phyloP scores from a whole-genome alignment of 1,140 invertebrate species.

The Drosophila murphyi region DNA sequence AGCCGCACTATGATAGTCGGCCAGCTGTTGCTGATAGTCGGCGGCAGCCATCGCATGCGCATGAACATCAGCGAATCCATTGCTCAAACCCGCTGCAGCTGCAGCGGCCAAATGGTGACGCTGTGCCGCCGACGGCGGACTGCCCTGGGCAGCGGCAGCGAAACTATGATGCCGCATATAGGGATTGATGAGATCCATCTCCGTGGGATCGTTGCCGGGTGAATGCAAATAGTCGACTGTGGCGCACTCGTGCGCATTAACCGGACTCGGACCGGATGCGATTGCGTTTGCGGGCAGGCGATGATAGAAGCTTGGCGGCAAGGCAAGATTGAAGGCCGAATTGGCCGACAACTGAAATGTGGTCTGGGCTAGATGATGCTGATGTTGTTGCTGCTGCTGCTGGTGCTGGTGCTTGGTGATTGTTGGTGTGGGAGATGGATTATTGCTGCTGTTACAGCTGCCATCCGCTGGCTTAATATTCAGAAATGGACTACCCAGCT shows the following conservation, averaged over 20 bases:
- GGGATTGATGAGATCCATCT: conserved; percentile 83
- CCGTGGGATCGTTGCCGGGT: conserved; percentile 41
- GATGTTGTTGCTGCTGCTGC: conserved; percentile 54
- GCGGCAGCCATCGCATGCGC: conserved; percentile 73
- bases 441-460: conserved; percentile 58
- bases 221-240: conserved; percentile 40
- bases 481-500: conserved; percentile 84
- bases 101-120: conserved; percentile 69
- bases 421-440: conserved; percentile 58
- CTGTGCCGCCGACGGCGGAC: conserved; percentile 70
- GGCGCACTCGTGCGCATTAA: conserved; percentile 35
- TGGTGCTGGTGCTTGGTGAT: conserved; percentile 18
- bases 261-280: conserved; percentile 12
- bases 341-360: conserved; percentile 77
- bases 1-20: conserved; percentile 78
- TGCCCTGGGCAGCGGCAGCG: conserved; percentile 65
- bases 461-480: conserved; percentile 68
- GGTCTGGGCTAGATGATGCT: conserved; percentile 64
- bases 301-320: conserved; percentile 66
- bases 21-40: conserved; percentile 77
- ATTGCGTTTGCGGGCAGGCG: conserved; percentile 32
- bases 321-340: conserved; percentile 78
- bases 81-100: conserved; percentile 55
- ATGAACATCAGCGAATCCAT: conserved; percentile 70
- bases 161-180: conserved; percentile 83